Evolutionary conservation across 2,113 vertebrate species (phyloP).

Genomic region (Sakesphorus luctuosus): DNA sequence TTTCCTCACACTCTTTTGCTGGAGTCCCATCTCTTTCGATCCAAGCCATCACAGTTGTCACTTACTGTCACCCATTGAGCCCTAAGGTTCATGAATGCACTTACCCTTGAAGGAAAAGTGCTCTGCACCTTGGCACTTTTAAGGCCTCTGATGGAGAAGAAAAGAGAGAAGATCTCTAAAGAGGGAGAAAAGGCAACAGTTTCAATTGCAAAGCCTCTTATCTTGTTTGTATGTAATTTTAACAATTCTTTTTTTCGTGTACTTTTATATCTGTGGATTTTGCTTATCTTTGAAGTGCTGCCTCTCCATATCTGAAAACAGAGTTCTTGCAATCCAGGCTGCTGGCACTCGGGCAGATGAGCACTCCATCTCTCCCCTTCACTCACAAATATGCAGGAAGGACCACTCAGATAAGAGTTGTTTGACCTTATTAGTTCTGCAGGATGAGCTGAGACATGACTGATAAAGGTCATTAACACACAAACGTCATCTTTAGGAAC

Average conservation of each 20-base stretch:
- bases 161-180: background rate
- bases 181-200: background rate
- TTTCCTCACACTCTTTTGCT: background rate
- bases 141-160: background rate
- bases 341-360: background rate
- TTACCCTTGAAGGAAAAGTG: background rate
- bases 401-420: background rate
- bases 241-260: background rate
- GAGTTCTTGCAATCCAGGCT: background rate
- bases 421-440: background rate
- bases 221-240: background rate
- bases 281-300: background rate
- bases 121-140: background rate
- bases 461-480: background rate
- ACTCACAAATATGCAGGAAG: background rate
- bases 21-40: background rate
- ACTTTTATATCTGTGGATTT: background rate
- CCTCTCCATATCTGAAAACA: background rate
- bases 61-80: background rate
- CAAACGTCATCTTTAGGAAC: background rate
- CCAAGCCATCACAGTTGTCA: background rate
- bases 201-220: background rate
- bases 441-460: background rate
- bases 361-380: background rate
- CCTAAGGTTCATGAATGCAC: background rate